Base-by-base conservation (phyloP, 1,140 invertebrate species). In the Tenebrio molitor region DNA sequence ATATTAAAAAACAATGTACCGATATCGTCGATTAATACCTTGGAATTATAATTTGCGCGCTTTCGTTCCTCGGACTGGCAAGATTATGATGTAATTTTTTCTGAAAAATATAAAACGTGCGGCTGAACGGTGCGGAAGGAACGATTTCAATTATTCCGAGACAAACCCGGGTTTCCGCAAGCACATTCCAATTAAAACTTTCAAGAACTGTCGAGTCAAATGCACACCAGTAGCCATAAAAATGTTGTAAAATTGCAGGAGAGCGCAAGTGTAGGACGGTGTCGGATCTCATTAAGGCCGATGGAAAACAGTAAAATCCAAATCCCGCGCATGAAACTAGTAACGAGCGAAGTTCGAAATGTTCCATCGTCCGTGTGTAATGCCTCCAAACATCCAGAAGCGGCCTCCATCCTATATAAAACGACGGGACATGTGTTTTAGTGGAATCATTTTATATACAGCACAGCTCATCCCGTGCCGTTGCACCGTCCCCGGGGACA, bases 361-460 rank as follows among this genome's bases (percentile, higher is more conserved):
- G 50, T 58, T 58, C 23, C 50, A 15, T 29, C 50, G 50, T 29
- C 50, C 50, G 50, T 53, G 46, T 58, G 29, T 58, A 58, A 58
- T 58, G 50, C 53, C 39, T 41, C 42, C 23, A 70, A 70, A 46
- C 67, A 62, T 34, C 23, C 68, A 50, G 36, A 41, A 41, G 66
- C 42, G 66, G 21, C 33, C 14, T 68, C 10, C 34, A 58, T 58
- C 46, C 17, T 53, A 53, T 23, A 53, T 25, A 23, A 21, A 15
- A 62, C 21, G 64, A 63, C 58, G 69, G 74, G 74, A 73, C 74
- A 75, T 75, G 74, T 75, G 74, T 75, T 75, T 62, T 70, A 75
- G 74, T 75, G 74, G 74, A 75, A 75, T 73, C 71, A 75, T 70
- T 75, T 74, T 73, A 73, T 63, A 72, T 75, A 73, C 67, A 53